A percentile compares a stretch with the other conserved stretches of the same genome.
These are phyloP conservation scores for Daubentonia madagascariensis DNA, from an alignment of 2,113 vertebrate genomes.

Conservation along the genomic window DNA sequence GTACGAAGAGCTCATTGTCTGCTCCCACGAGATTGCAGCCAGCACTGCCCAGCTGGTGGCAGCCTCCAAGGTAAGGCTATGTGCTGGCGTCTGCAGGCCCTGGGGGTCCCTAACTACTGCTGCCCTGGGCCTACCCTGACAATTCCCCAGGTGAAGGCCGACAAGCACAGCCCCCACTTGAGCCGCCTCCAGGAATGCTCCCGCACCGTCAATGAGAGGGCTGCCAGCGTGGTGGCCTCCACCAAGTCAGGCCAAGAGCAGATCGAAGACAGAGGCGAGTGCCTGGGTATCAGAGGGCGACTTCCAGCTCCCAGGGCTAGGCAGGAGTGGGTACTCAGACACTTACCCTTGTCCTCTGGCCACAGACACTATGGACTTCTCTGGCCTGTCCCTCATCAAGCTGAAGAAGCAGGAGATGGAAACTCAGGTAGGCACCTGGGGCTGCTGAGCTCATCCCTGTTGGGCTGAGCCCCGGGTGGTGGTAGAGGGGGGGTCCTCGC, in stretches of 20 bases:
- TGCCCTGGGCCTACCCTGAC: neutral
- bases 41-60: conserved; percentile 98
- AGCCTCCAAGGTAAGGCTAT: conserved; percentile 93
- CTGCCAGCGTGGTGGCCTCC: conserved; percentile 94
- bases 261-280: conserved; percentile 92
- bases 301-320: fast-evolving
- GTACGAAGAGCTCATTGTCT: conserved; percentile 96
- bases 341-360: neutral
- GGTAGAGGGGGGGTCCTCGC: fast-evolving
- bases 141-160: conserved; percentile 91
- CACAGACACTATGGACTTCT: conserved; percentile 97
- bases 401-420: conserved; percentile 98
- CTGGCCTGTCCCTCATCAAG: conserved; percentile 96
- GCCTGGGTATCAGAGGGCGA: fast-evolving
- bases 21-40: conserved; percentile 96
- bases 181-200: conserved; percentile 93
- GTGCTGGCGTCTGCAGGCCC: fast-evolving
- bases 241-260: conserved; percentile 94
- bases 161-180: conserved; percentile 90
- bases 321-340: fast-evolving
- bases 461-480: fast-evolving
- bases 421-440: conserved; percentile 86
- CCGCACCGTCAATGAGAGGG: conserved; percentile 93
- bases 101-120: fast-evolving
- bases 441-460: neutral